Evolutionary conservation across 2,113 vertebrate species (phyloP), one percentile per base, ranked within the genome.

Genomic region (Oenanthe oenanthe): DNA sequence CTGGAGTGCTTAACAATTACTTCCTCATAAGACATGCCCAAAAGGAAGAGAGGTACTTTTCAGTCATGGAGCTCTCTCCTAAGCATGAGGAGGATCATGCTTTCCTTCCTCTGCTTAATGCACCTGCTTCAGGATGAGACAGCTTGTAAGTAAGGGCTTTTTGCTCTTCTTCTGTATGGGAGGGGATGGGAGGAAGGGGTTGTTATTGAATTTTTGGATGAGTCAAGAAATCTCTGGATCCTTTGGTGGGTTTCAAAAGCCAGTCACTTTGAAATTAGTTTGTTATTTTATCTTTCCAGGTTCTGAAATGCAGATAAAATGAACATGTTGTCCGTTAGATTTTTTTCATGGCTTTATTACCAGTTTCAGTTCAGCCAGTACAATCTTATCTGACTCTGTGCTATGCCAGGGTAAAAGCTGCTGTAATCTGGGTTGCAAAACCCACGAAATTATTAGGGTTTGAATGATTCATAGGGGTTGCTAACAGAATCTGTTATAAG

Each of bases 141-240:
- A 72, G 47, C 28, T 62, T 78, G 98, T 98, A 96, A 98, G 97
- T 96, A 83, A 90, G n/a, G 13, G 17, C 13, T 90, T 94, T 89
- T 56, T 1, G 2, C 29, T 85, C 15, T 95, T 85, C 88, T 66
- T 17, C 14, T 34, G 0, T 6, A 1, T 22, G 31, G 21, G 17
- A 36, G 42, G 34, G 29, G 14, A 7, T 68, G 19, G 17, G 9
- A 26, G 17, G 21, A 83, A 32, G 31, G 10, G 17, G 6, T 28
- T 89, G 10, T 51, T 53, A n/a, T 0, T 67, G n/a, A 77, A 21
- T 70, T 19, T 83, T 32, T 48, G 25, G 40, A 40, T 47, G 48
- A 86, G 21, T 45, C 34, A 74, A 62, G 24, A 77, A 92, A 38
- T 47, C 16, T 54, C 29, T 73, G 36, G 8, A 22, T 80, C 14